phyloP scores from a whole-genome alignment of 1,140 invertebrate genomes.

The Panagrolaimus sp. region DNA sequence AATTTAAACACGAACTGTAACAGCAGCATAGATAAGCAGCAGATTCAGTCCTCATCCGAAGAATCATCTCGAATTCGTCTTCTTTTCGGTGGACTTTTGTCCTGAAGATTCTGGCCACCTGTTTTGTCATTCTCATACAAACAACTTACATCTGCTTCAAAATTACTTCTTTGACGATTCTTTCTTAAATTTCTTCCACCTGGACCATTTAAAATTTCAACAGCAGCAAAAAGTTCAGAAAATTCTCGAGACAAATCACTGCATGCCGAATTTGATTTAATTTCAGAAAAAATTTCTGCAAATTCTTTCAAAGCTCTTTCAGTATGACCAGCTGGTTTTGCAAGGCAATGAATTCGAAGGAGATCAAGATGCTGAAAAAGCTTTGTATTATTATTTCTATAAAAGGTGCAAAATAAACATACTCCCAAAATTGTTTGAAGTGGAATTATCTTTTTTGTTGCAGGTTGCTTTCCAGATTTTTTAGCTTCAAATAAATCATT shows the following conservation, averaged over 20 bases:
- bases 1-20: no score
- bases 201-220: not conserved
- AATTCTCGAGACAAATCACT: not conserved
- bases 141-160: not conserved
- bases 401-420: no score
- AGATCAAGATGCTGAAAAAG: conserved; percentile 6
- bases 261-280: not conserved
- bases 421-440: not conserved
- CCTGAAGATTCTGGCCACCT: no score
- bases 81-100: no score
- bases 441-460: not conserved
- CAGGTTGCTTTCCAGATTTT: not conserved
- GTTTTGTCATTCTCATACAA: not conserved
- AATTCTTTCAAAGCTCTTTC: conserved; percentile 5
- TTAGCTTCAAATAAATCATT: not conserved
- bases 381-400: no score
- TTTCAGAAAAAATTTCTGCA: not conserved
- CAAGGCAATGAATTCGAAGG: not conserved
- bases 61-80: no score
- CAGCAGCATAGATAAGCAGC: no score
- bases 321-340: not conserved
- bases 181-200: not conserved
- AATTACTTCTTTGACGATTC: not conserved
- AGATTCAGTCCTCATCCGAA: no score
- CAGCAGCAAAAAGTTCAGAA: not conserved